Percentiles rank a stretch among this genome's conserved stretches.
Evolutionary conservation across 2,113 vertebrate species (phyloP).

Genomic region (Myotis brandtii): DNA sequence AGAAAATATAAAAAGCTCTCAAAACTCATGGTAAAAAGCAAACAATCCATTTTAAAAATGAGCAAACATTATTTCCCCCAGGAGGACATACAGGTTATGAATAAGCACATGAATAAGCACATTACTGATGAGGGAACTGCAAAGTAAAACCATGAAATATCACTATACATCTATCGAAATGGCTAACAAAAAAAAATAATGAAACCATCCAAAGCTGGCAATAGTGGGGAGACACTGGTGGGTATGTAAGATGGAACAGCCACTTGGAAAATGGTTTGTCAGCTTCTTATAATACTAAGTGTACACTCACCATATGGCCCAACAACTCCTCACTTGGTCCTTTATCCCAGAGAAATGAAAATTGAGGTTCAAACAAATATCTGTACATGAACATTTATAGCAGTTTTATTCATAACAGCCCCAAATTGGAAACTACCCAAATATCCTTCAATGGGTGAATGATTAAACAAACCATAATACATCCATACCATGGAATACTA

Average conservation of each 20-base stretch:
- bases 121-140: neutral
- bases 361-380: neutral
- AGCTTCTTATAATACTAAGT: neutral
- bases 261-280: neutral
- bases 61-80: neutral
- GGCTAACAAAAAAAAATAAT: neutral
- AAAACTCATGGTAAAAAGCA: neutral
- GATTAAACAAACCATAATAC: neutral
- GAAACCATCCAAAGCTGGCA: neutral
- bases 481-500: neutral
- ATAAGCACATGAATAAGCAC: neutral
- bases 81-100: neutral
- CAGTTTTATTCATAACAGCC: neutral
- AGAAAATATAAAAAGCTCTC: slow-evolving; percentile 11
- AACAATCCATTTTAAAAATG: neutral
- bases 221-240: neutral
- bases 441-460: neutral
- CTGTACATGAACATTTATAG: neutral
- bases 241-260: neutral
- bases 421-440: neutral
- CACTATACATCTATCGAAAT: neutral
- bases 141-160: neutral
- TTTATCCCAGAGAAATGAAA: neutral
- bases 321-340: neutral
- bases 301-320: neutral